These are phyloP conservation scores for Lamprotornis superbus DNA, from an alignment of 2,113 vertebrate genomes.

Conservation along the genomic window DNA sequence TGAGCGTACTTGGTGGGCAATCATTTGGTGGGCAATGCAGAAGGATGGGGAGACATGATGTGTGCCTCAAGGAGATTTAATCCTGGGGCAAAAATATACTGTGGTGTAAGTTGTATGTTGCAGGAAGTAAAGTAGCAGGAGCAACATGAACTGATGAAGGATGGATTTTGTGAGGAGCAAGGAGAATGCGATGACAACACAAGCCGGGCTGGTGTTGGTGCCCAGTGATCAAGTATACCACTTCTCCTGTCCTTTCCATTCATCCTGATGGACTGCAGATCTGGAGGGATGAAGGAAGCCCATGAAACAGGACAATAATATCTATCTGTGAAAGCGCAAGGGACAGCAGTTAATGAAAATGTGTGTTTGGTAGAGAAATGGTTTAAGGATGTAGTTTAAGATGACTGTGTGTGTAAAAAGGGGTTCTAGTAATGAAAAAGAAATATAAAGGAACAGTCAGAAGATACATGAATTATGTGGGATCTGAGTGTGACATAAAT, in stretches of 20 bases:
- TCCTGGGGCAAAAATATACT: neutral
- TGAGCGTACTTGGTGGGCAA: neutral
- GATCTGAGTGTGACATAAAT: neutral
- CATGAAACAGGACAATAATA: neutral
- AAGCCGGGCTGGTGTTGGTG: accelerated
- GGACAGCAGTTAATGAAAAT: neutral
- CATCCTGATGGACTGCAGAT: neutral
- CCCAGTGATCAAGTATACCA: too few relatives aligned
- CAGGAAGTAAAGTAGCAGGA: neutral
- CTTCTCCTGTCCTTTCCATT: neutral
- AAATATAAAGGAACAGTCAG: neutral
- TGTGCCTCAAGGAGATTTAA: neutral
- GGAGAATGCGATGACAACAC: neutral
- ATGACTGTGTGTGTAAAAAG: neutral
- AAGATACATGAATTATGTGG: neutral
- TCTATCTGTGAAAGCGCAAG: neutral
- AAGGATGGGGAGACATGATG: neutral
- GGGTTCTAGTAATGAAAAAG: neutral
- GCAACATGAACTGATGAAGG: neutral
- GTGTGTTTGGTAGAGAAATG: neutral
- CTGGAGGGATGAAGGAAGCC: neutral
- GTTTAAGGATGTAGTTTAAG: neutral
- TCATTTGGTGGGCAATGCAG: neutral
- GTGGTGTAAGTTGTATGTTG: neutral
- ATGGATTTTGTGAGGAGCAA: neutral